Base-by-base conservation (phyloP, 2,888 invertebrate genomes). In the Melinaea marsaeus region DNA sequence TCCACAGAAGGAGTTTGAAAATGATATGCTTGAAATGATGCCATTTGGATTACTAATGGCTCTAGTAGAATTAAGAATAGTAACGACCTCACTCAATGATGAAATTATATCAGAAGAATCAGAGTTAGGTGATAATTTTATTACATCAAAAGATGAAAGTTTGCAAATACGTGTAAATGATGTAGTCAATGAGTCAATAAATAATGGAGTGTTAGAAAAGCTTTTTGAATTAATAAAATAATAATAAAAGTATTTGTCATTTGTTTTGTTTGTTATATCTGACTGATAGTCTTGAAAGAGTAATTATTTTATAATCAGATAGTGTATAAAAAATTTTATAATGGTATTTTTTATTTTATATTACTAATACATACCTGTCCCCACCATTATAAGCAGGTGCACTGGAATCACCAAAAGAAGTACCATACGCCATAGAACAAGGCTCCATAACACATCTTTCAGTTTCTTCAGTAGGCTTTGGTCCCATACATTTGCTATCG, bases 401-500 rank as follows among this genome's bases (percentile, higher is more conserved):
- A 65, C 89, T 85, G 0, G 91, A 90, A 74, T 91, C 91, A 2
- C 90, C 90, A 70, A 90, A 90, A 0, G 91, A 91, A 2, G 88
- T 83, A 6, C 92, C 92, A 79, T 92, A 94, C 61, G 91, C 94
- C 91, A 92, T 91, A 71, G 93, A 92, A 78, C 97, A 97, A 0
- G 95, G 94, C 63, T 94, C 94, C 91, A 94, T 93, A 33, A 93
- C 93, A 77, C 98, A 98, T 75, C 94, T 92, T 79, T 97, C 97
- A 0, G 93, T 94, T 72, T 96, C 95, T 74, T 95, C 95, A 0
- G 93, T 82, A 0, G 98, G 98, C 78, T 96, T 97, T 0, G 94
- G 94, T 0, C 97, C 97, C 74, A 95, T 93, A 79, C 98, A 98
- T 78, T 97, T 95, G 60, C 93, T 93, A 78, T 98, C 97, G 0